A percentile compares a stretch with the other conserved stretches of the same genome.
Evolutionary conservation across 2,888 invertebrate genomes (phyloP).

Genomic region (Mesorhabditis sp.): DNA sequence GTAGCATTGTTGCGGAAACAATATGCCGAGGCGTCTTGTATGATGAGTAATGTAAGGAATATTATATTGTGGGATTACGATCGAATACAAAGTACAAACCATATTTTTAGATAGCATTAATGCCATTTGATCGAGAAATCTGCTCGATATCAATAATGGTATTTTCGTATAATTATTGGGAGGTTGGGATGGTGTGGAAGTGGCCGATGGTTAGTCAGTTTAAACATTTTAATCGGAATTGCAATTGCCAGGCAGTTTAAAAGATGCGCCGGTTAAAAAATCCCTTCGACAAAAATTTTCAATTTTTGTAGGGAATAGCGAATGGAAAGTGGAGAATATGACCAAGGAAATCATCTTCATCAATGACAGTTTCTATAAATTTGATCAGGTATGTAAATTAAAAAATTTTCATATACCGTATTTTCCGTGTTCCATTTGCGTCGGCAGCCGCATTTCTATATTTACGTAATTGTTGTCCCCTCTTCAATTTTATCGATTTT

Average conservation of each 20-base stretch:
- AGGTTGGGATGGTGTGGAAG: neutral
- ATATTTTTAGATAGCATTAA: neutral
- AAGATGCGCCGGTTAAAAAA: neutral
- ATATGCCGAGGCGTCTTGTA: neutral
- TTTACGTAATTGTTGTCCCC: neutral
- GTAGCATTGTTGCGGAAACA: constrained; percentile 1
- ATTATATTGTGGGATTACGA: too few species aligned
- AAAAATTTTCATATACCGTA: neutral
- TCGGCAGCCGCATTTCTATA: neutral
- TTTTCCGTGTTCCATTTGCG: neutral
- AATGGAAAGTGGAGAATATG: neutral
- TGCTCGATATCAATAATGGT: neutral
- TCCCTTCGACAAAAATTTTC: neutral
- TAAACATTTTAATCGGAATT: too few species aligned
- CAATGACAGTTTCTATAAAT: neutral
- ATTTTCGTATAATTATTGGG: neutral
- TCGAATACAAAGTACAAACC: neutral
- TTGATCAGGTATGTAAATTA: neutral
- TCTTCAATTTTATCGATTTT: neutral
- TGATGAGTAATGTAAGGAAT: neutral
- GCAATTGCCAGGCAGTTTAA: too few species aligned
- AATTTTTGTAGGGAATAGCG: neutral
- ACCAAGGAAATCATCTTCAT: neutral
- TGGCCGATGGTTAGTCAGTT: too few species aligned
- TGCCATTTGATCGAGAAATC: neutral